Evolutionary conservation across 23 tunicate genomes (phyloP).

Genomic region (Diplosoma virens): DNA sequence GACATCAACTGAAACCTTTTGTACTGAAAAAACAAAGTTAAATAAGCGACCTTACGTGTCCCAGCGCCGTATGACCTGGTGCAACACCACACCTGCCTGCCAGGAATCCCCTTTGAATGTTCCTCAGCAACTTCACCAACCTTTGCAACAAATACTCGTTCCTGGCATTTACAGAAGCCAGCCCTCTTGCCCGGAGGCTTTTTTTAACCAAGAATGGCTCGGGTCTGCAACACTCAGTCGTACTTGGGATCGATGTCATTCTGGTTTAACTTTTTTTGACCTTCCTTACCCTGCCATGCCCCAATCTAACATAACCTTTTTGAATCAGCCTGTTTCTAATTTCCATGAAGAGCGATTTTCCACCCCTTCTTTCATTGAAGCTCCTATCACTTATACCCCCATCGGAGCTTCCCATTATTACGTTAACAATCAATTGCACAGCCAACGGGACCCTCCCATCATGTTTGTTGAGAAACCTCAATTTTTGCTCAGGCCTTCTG

Average conservation of each 20-base stretch:
- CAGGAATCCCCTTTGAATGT: not conserved
- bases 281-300: not conserved
- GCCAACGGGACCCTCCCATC: not conserved
- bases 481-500: constrained; percentile 14
- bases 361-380: not conserved
- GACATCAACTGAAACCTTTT: too few species aligned
- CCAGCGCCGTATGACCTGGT: constrained; percentile 29
- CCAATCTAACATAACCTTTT: not conserved
- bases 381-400: not conserved
- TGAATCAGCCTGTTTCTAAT: not conserved
- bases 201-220: not conserved
- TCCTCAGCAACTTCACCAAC: not conserved
- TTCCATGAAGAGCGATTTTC: not conserved
- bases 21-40: too few species aligned
- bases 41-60: not conserved
- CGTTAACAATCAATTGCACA: not conserved
- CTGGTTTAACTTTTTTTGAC: not conserved
- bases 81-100: constrained; percentile 1
- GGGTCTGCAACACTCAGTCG: not conserved
- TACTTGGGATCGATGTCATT: not conserved
- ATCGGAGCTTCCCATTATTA: not conserved
- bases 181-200: not conserved
- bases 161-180: not conserved
- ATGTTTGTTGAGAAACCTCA: constrained; percentile 4
- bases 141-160: not conserved